Conservation (phyloP, 1,140 invertebrate genomes). For the Saccostrea echinata region DNA sequence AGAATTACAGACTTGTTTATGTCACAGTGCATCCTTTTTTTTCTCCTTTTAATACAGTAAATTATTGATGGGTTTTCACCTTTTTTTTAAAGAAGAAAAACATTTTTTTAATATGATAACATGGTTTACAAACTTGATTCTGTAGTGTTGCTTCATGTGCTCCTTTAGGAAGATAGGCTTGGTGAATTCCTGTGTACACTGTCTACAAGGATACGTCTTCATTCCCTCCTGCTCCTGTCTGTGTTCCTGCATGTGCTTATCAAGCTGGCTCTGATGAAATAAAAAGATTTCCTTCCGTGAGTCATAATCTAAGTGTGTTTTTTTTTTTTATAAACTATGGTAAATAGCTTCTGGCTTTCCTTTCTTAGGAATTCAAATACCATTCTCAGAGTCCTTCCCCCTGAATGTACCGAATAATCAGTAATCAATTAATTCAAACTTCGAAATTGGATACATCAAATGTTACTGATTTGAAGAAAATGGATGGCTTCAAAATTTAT, state of each 20-base stretch:
- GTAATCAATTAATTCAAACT: no score
- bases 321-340: no score
- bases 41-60: no score
- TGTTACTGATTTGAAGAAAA: no score
- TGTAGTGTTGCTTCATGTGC: conserved; percentile 83
- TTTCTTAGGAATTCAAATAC: no score
- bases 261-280: conserved; percentile 80
- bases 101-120: background rate
- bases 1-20: background rate
- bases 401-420: no score
- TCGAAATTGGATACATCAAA: no score
- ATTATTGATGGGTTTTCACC: no score
- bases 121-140: conserved; percentile 79
- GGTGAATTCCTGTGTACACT: conserved; percentile 79
- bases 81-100: background rate
- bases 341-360: no score
- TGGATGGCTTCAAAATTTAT: no score
- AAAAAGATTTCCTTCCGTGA: background rate
- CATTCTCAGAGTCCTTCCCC: no score
- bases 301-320: no score
- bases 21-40: background rate
- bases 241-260: conserved; percentile 82
- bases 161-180: conserved; percentile 78
- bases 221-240: conserved; percentile 77
- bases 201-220: conserved; percentile 77